Base-by-base conservation (phyloP, 2,888 invertebrate species). In the Drosophila siamana region DNA sequence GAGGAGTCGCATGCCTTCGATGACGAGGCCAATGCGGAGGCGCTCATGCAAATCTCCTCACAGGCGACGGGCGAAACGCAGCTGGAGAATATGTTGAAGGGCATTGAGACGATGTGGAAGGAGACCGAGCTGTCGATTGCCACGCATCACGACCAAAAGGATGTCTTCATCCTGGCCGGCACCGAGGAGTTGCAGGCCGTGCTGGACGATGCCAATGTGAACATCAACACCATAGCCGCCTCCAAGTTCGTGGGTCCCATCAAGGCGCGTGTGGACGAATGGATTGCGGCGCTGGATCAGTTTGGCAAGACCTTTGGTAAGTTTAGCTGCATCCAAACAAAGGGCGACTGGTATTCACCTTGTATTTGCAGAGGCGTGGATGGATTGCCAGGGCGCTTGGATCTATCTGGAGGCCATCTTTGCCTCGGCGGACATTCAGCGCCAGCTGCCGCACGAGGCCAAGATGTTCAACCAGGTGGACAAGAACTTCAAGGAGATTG, bases 401-500 rank as follows among this genome's bases (percentile, higher is more conserved):
- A 94, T 98, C 38, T 98, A 98, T 90, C 93, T 98, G 84, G 98
- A 98, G 92, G 97, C 98, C 0, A 98, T 98, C 88, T 98, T 98
- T 92, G 96, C 97, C 7, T 98, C 98, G 0, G 97, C 98, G 0
- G 98, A 98, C 89, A 98, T 98, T 81, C 97, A 98, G 91, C 94
- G 97, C 11, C 98, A 98, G 90, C 93, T 98, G 89, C 98, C 98
- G 0, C 95, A 95, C 78, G 98, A 98, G 91, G 96, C 98, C 0
- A 95, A 96, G 88, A 94, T 98, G 88, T 98, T 98, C 91, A 94
- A 94, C 3, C 93, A 95, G 55, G 98, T 98, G 0, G 98, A 98
- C 90, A 98, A 97, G 90, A 96, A 96, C 0, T 98, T 97, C 94
- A 97, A 97, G 90, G 97, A 97, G 73, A 95, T 97, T 28, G 97